Percentiles rank a stretch among this genome's conserved stretches.
Evolutionary conservation across 2,888 invertebrate genomes (phyloP).

Genomic region (Diachrysia chrysitis): DNA sequence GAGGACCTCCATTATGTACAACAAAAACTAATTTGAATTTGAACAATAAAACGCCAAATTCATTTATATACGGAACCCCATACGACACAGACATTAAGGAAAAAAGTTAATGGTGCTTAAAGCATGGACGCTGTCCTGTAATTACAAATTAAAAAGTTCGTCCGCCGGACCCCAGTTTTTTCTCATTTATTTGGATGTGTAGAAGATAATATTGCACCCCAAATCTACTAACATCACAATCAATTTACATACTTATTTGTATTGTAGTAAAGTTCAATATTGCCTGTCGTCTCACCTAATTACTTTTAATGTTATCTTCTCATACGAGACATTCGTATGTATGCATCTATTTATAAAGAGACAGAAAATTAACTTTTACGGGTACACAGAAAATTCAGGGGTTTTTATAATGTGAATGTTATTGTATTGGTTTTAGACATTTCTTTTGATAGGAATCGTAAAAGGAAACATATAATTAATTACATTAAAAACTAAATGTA

Average conservation of each 20-base stretch:
- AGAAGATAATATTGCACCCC: conserved; percentile 86
- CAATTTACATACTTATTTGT: conserved; percentile 57
- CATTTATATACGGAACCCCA: conserved; percentile 75
- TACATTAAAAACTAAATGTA: conserved; percentile 15
- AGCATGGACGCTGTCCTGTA: conserved; percentile 88
- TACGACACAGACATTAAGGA: conserved; percentile 82
- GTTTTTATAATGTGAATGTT: conserved; percentile 58
- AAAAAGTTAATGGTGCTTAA: conserved; percentile 88
- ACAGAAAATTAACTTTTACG: conserved; percentile 83
- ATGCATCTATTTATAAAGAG: conserved; percentile 75
- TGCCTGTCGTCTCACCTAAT: conserved; percentile 67
- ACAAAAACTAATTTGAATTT: conserved; percentile 76
- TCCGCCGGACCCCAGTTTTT: conserved; percentile 85
- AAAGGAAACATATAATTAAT: conserved; percentile 33
- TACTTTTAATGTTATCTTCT: conserved; percentile 84
- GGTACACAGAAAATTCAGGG: conserved; percentile 44
- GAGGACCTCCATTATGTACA: conserved; percentile 30
- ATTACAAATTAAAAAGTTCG: conserved; percentile 89
- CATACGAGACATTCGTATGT: conserved; percentile 81
- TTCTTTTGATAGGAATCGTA: conserved; percentile 37
- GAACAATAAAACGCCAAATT: conserved; percentile 79
- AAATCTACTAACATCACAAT: conserved; percentile 62
- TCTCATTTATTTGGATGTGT: conserved; percentile 86
- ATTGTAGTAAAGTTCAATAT: conserved; percentile 64
- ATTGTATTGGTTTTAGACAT: conserved; percentile 39